Conservation (phyloP, 2,797 vertebrate species). For the Pantherophis vulpinus region DNA sequence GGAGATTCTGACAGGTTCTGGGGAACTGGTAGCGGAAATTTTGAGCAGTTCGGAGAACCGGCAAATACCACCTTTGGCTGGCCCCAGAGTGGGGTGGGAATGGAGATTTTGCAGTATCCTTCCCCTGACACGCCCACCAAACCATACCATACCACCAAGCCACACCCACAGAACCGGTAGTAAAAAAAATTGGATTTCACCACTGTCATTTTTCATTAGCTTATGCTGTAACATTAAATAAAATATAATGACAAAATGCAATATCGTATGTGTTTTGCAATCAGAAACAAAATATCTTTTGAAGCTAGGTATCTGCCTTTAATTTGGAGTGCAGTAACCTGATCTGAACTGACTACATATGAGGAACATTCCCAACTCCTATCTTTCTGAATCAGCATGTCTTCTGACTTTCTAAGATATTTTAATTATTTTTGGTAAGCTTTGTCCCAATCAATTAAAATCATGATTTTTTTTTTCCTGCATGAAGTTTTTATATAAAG, state of each 20-base stretch:
- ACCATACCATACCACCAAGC: too few species aligned
- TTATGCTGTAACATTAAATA: constrained; percentile 6
- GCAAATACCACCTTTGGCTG: too few species aligned
- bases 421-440: constrained; percentile 35
- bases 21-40: too few species aligned
- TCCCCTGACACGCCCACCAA: too few species aligned
- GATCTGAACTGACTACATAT: constrained; percentile 6
- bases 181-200: too few species aligned
- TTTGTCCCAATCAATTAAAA: constrained; percentile 27
- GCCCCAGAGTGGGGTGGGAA: too few species aligned
- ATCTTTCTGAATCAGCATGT: constrained; percentile 39
- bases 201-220: background rate
- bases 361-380: background rate
- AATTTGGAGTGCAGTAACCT: constrained; percentile 17
- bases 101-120: too few species aligned
- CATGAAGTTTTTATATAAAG: constrained; percentile 27
- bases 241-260: constrained; percentile 24
- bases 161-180: too few species aligned
- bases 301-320: background rate
- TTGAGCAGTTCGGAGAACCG: too few species aligned
- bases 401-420: constrained; percentile 41
- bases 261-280: background rate
- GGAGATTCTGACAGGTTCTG: too few species aligned
- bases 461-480: background rate
- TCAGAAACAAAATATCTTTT: constrained; percentile 20